Evolutionary conservation across 1,140 invertebrate genomes (phyloP).

Genomic region (Nylanderia fulva): DNA sequence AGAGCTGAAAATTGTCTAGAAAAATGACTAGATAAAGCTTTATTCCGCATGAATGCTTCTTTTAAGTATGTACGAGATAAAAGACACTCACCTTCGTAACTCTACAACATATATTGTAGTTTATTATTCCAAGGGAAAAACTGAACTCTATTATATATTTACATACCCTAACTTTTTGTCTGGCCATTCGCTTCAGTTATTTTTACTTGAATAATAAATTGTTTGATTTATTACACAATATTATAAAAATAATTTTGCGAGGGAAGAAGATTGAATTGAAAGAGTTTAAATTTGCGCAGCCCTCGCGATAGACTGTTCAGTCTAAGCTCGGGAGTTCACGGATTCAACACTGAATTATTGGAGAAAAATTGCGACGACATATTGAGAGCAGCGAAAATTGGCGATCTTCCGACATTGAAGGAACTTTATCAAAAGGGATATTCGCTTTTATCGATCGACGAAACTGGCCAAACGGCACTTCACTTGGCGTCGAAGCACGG

Average conservation of each 20-base stretch:
- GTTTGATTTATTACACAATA: neutral
- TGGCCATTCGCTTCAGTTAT: constrained; percentile 23
- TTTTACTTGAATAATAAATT: constrained; percentile 19
- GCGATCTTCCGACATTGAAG: constrained; percentile 91
- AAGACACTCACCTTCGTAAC: neutral
- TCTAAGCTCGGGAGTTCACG: constrained; percentile 82
- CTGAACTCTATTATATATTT: constrained; percentile 1
- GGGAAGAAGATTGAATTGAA: neutral
- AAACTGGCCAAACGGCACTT: constrained; percentile 94
- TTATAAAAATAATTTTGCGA: neutral
- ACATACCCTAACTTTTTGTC: neutral
- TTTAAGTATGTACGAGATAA: constrained; percentile 2
- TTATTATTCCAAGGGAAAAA: constrained; percentile 35
- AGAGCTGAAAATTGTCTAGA: constrained; percentile 1
- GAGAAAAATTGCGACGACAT: constrained; percentile 93
- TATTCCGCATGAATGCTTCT: constrained; percentile 26
- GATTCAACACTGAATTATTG: constrained; percentile 87
- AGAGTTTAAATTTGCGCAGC: constrained; percentile 73
- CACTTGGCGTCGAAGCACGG: constrained; percentile 95
- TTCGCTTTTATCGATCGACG: constrained; percentile 94
- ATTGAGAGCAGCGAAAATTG: constrained; percentile 92
- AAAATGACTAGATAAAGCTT: no score
- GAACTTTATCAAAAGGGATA: constrained; percentile 93
- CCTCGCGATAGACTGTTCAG: constrained; percentile 83
- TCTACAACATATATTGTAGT: constrained; percentile 23